These are phyloP conservation scores for Terrapene triunguis DNA, from an alignment of 2,113 vertebrate species.

Conservation along the genomic window DNA sequence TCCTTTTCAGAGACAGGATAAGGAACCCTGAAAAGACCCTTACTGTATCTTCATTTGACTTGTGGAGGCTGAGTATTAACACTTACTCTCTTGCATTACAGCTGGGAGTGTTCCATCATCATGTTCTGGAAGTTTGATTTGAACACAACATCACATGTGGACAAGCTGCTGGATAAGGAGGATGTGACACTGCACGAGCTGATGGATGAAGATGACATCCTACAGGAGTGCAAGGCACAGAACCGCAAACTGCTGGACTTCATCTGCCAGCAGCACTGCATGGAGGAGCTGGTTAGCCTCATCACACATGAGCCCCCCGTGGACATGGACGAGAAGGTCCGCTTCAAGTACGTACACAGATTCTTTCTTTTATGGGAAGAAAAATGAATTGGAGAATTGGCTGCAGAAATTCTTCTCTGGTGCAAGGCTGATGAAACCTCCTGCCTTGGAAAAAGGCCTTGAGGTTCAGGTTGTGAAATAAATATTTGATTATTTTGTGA, in stretches of 20 bases:
- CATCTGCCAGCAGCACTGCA: slow-evolving; percentile 92
- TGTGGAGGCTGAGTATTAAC: fast-evolving
- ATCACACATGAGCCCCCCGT: slow-evolving; percentile 92
- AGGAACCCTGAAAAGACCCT: not conserved
- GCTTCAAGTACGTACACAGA: slow-evolving; percentile 91
- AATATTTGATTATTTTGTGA: fast-evolving
- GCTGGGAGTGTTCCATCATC: slow-evolving; percentile 80
- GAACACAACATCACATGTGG: slow-evolving; percentile 94
- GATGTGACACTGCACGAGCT: slow-evolving; percentile 93
- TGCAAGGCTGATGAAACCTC: fast-evolving
- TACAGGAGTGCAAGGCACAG: slow-evolving; percentile 98
- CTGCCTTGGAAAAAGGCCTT: fast-evolving
- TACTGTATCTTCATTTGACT: not conserved
- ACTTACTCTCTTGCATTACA: not conserved
- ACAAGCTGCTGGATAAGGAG: slow-evolving; percentile 96
- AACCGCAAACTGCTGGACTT: slow-evolving; percentile 94
- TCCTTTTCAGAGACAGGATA: not conserved
- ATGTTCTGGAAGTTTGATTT: slow-evolving; percentile 99
- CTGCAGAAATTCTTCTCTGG: not conserved
- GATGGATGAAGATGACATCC: slow-evolving; percentile 96
- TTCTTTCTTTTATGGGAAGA: fast-evolving
- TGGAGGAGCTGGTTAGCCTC: slow-evolving; percentile 93
- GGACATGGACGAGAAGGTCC: slow-evolving; percentile 95
- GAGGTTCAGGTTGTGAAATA: fast-evolving
- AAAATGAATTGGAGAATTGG: fast-evolving